Evolutionary conservation across 2,113 vertebrate genomes (phyloP).

Genomic region (Eira barbara): DNA sequence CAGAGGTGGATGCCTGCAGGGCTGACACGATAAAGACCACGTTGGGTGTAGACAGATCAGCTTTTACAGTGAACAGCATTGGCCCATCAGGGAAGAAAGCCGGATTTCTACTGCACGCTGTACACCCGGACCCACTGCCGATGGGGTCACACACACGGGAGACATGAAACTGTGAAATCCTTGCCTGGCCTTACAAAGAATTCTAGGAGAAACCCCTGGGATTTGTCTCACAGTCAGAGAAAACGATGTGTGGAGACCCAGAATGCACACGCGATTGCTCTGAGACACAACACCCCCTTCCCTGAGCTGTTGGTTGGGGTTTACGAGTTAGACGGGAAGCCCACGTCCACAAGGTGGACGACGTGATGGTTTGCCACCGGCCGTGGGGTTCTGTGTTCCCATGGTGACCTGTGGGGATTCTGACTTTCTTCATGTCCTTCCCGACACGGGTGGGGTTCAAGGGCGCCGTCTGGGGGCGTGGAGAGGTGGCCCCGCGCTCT

Average conservation of each 20-base stretch:
- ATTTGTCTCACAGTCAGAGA: background rate
- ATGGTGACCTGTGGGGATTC: background rate
- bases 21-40: background rate
- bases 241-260: background rate
- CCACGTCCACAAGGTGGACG: accelerated
- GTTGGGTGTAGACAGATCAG: background rate
- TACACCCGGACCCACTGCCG: background rate
- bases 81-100: accelerated
- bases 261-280: background rate
- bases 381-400: background rate
- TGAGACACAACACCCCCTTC: too few relatives aligned
- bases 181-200: background rate
- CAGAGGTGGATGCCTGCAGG: background rate
- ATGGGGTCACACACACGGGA: background rate
- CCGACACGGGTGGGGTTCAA: background rate
- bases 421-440: background rate
- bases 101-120: background rate
- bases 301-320: too few relatives aligned
- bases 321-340: too few relatives aligned
- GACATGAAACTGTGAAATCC: background rate
- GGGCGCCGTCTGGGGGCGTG: too few relatives aligned
- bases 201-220: background rate
- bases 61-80: background rate
- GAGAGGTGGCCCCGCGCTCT: accelerated
- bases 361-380: background rate